Evolutionary conservation across 2,797 vertebrate species (phyloP), one percentile per base, ranked within the genome.

Genomic region (Sebastolobus altivelis): DNA sequence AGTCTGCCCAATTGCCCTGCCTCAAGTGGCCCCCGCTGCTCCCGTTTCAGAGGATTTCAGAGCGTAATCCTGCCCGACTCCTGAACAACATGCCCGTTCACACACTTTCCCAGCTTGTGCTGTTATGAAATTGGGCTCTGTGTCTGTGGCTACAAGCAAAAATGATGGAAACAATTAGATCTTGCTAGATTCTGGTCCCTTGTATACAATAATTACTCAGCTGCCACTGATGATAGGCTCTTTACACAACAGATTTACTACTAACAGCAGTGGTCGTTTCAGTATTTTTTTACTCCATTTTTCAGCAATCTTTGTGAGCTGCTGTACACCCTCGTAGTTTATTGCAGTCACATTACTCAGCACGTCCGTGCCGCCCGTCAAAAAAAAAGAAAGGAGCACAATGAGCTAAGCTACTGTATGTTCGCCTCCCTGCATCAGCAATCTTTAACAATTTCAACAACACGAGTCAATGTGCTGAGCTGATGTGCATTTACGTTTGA

Each of bases 281-380:
- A 65, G 61, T 81, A 40, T 43, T 31, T 81, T 78, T 78, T 69
- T 49, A 67, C 55, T 72, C 68, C 56, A 81, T 81, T 69, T 81
- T 71, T 81, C 61, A 75, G 67, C 62, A 38, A 56, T 81, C 77
- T 72, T 77, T 70, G 67, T 79, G 80, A 66, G 63, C 70, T 70
- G 68, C 72, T 79, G 70, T 87, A 31, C 55, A 79, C 61, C 65
- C 69, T 62, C 76, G 81, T 85, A 77, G 76, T 84, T 92, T 90
- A 86, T 85, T 86, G 75, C 89, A 65, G 79, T 81, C 67, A 78
- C 88, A 93, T 94, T 94, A 95, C 92, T 94, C 94, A 94, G 93
- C 89, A 81, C 77, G 93, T 94, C 86, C 82, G 75, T 10, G 71
- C 89, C 76, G 89, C 82, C 88, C 84, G 86, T 92, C 90, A 92